These are phyloP conservation scores for Ectropis crepuscularia DNA, from an alignment of 2,888 invertebrate genomes.

Conservation along the genomic window DNA sequence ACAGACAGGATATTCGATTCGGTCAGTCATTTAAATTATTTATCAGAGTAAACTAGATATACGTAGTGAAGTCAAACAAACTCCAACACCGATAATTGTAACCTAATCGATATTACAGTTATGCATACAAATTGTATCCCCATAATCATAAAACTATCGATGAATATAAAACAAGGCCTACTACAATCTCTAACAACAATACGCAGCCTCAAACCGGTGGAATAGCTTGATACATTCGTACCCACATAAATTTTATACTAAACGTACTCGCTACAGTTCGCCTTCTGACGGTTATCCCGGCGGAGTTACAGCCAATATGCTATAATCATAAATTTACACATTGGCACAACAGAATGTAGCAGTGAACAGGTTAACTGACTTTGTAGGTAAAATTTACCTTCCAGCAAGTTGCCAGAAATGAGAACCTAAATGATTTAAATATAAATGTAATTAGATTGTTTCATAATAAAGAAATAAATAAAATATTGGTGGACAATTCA, in stretches of 20 bases:
- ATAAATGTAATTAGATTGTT: no score
- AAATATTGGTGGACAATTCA: no score
- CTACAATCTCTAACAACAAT: slow-evolving; percentile 19
- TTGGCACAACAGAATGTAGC: slow-evolving; percentile 13
- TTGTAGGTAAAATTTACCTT: neutral
- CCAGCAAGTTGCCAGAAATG: neutral
- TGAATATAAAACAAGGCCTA: neutral
- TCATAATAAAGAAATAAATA: no score
- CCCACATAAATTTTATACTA: slow-evolving; percentile 20
- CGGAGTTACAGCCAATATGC: slow-evolving; percentile 36
- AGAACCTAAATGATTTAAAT: neutral
- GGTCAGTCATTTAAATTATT: no score
- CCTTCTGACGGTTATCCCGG: slow-evolving; percentile 23
- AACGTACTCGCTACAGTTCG: slow-evolving; percentile 9
- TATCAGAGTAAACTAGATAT: no score
- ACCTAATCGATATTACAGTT: no score
- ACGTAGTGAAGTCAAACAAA: no score
- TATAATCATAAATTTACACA: slow-evolving; percentile 36
- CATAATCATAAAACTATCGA: slow-evolving; percentile 3
- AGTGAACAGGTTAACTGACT: slow-evolving; percentile 6
- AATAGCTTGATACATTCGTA: slow-evolving; percentile 14
- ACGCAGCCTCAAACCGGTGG: slow-evolving; percentile 4
- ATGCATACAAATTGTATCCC: neutral
- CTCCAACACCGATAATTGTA: no score
- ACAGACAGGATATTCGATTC: no score